phyloP scores from a whole-genome alignment of 2,113 vertebrate species.

The Ceuthmochares aereus region DNA sequence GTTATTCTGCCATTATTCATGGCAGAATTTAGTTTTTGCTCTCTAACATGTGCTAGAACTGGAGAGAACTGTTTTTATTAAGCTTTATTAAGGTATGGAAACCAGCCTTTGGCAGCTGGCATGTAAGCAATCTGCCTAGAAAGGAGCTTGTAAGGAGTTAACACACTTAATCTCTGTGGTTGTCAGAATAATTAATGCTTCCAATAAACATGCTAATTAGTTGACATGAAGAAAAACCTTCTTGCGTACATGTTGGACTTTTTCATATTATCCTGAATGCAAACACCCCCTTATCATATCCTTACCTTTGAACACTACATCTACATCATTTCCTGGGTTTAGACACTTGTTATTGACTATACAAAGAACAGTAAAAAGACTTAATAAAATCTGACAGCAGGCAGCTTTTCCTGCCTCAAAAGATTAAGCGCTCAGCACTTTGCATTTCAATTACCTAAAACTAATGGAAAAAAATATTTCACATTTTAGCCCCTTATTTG shows the following conservation, averaged over 20 bases:
- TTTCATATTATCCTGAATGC: slow-evolving; percentile 77
- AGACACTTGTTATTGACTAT: slow-evolving; percentile 80
- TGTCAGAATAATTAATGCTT: slow-evolving; percentile 80
- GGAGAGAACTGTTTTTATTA: not conserved
- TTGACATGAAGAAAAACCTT: slow-evolving; percentile 79
- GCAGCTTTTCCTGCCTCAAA: slow-evolving; percentile 78
- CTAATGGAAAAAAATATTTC: slow-evolving; percentile 84
- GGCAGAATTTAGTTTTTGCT: not conserved
- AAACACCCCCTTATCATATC: slow-evolving; percentile 79
- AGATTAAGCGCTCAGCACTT: slow-evolving; percentile 80
- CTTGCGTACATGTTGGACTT: slow-evolving; percentile 48
- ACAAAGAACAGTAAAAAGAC: slow-evolving; percentile 76
- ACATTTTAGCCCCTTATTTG: slow-evolving; percentile 74
- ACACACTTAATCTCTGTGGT: slow-evolving; percentile 54
- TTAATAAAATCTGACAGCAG: slow-evolving; percentile 86
- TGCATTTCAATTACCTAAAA: slow-evolving; percentile 85
- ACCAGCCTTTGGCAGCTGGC: not conserved
- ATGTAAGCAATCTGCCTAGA: not conserved
- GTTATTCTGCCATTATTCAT: not conserved
- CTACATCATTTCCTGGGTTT: slow-evolving; percentile 78
- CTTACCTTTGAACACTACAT: slow-evolving; percentile 73
- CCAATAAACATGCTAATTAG: slow-evolving; percentile 84
- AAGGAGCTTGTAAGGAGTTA: slow-evolving; percentile 62
- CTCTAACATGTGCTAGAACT: not conserved
- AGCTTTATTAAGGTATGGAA: not conserved